A percentile compares a stretch with the other conserved stretches of the same genome.
These are phyloP conservation scores for Passer montanus DNA, from an alignment of 2,113 vertebrate species.

Conservation along the genomic window DNA sequence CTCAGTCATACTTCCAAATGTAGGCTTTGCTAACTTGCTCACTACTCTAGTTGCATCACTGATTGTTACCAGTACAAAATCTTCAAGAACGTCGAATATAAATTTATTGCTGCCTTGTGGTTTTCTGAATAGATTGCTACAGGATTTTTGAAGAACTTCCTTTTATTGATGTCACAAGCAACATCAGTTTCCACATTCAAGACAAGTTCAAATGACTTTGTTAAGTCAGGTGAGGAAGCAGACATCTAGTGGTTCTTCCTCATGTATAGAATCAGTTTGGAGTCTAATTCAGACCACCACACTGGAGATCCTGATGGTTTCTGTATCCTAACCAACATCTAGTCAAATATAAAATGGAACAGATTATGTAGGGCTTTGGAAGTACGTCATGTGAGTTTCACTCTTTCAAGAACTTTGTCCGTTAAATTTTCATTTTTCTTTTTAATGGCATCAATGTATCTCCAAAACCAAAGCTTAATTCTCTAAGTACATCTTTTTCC, in stretches of 20 bases:
- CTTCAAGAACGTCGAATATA: not conserved
- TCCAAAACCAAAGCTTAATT: not conserved
- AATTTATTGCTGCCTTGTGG: not conserved
- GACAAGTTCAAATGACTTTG: not conserved
- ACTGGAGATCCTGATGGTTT: conserved; percentile 35
- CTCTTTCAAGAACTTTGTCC: not conserved
- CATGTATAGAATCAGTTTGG: not conserved
- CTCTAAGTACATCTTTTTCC: not conserved
- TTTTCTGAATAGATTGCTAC: not conserved
- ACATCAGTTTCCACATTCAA: not conserved
- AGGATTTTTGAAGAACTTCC: not conserved
- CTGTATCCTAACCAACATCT: conserved; percentile 31
- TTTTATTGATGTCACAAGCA: not conserved
- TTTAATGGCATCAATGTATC: not conserved
- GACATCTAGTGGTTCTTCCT: not conserved
- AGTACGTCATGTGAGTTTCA: not conserved
- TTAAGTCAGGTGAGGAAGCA: not conserved
- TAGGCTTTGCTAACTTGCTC: not conserved
- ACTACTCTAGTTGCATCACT: not conserved
- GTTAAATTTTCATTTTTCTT: not conserved
- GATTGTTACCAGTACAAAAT: not conserved
- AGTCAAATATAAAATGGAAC: conserved; percentile 6
- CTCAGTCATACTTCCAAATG: not conserved
- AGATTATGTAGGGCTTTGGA: not conserved
- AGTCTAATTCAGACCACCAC: conserved; percentile 47